Base-by-base conservation (phyloP, 2,888 invertebrate species). In the Troides oblongomaculatus region DNA sequence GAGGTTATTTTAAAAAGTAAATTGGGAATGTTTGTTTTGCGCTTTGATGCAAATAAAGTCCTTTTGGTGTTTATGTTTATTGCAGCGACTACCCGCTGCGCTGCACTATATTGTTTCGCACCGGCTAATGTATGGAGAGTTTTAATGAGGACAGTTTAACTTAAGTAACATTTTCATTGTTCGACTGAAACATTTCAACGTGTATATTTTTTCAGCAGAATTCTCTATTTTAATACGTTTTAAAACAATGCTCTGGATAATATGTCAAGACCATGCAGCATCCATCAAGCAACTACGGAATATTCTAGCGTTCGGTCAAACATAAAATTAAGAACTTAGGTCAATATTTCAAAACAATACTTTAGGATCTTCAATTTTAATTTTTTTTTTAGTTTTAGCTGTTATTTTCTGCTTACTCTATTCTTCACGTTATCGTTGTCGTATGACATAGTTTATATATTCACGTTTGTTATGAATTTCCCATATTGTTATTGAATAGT, bases 1-100 rank as follows among this genome's bases (percentile, higher is more conserved):
- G 39, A 56, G 36, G 50, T 10, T 18, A 58, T 30, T 64, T 69
- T 64, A 69, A 64, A 68, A 69, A 68, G 30, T 62, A 68, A 69
- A 64, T 18, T 50, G 58, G 36, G 57, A 69, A 39, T 36, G 53
- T 69, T 69, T 69, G 59, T 69, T 56, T 60, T 64, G 56, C 64
- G 43, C 64, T 64, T 43, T 69, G 68, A 69, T 69, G 68, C 60
- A 61, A 69, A 66, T 66, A 61, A 64, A 61, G 53, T 64, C 60
- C 50, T 64, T 64, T 69, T 53, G 68, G 58, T 62, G 59, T 64
- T 69, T 69, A 64, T 64, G 68, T 69, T 69, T 61, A 69, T 69
- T 64, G 56, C 63, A 25, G 60, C 56, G 39, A 56, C 56, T 64
- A 23, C 50, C 56, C 53, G 53, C 50, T 3, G 63, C 39, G 36